phyloP scores from a whole-genome alignment of 2,113 vertebrate species.

The Pachyramphus minor region DNA sequence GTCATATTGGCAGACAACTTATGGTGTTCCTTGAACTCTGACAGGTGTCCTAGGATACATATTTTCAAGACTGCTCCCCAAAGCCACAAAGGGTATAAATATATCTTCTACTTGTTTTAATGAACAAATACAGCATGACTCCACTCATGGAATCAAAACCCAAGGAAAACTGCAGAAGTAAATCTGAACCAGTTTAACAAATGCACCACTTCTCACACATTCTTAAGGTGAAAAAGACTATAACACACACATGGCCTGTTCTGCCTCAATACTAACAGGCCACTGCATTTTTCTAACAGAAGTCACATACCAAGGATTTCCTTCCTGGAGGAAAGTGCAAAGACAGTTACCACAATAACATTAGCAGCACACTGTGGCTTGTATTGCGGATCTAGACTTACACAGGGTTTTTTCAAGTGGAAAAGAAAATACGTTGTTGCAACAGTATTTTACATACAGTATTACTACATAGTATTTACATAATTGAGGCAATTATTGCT shows the following conservation, averaged over 20 bases:
- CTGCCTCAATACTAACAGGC: background rate
- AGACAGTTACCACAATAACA: background rate
- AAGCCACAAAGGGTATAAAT: background rate
- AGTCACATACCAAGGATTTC: background rate
- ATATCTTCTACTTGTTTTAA: background rate
- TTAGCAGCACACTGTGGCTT: background rate
- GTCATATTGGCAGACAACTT: background rate
- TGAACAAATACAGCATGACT: background rate
- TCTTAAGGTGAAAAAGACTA: background rate
- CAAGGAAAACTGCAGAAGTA: background rate
- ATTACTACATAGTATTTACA: background rate
- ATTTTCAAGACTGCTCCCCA: background rate
- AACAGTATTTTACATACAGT: too few relatives aligned
- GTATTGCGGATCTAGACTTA: background rate
- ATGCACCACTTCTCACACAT: background rate
- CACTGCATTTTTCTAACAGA: background rate
- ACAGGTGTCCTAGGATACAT: background rate
- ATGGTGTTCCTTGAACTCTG: background rate
- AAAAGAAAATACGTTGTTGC: background rate
- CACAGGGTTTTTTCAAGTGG: background rate
- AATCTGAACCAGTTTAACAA: background rate
- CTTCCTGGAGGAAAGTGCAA: background rate
- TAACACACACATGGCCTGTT: accelerated
- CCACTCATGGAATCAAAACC: background rate
- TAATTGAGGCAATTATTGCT: constrained; percentile 33